Conservation (phyloP, 2,113 vertebrate genomes). For the Toxostoma redivivum region DNA sequence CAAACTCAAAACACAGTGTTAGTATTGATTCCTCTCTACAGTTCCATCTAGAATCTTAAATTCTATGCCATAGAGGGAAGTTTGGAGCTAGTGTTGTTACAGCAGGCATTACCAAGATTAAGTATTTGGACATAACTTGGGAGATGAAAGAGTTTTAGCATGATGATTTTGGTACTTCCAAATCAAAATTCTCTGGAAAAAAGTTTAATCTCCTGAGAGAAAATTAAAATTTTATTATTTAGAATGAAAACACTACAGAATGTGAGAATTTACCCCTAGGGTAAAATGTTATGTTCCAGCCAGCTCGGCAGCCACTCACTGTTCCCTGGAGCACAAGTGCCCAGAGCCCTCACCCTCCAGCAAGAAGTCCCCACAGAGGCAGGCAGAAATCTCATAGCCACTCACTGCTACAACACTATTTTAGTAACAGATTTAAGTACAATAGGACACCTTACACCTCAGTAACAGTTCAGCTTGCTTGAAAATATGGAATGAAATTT, state of each 20-base stretch:
- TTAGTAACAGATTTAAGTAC: neutral
- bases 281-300: neutral
- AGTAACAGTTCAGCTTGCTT: neutral
- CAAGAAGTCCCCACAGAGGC: neutral
- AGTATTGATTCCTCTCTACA: neutral
- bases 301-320: neutral
- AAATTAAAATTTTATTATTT: neutral
- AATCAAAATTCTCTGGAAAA: neutral
- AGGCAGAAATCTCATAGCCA: neutral
- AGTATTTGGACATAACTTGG: neutral
- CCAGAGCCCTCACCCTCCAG: neutral
- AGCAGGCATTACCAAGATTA: neutral
- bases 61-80: neutral
- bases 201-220: neutral
- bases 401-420: neutral
- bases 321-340: neutral
- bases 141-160: neutral
- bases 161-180: neutral
- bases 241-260: neutral
- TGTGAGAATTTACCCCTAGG: neutral
- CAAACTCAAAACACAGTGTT: neutral
- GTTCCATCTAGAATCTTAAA: neutral
- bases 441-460: neutral
- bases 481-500: neutral
- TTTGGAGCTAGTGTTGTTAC: neutral